A percentile compares a stretch with the other conserved stretches of the same genome.
Evolutionary conservation across 2,113 vertebrate genomes (phyloP).

Genomic region (Bostrychus sinensis): DNA sequence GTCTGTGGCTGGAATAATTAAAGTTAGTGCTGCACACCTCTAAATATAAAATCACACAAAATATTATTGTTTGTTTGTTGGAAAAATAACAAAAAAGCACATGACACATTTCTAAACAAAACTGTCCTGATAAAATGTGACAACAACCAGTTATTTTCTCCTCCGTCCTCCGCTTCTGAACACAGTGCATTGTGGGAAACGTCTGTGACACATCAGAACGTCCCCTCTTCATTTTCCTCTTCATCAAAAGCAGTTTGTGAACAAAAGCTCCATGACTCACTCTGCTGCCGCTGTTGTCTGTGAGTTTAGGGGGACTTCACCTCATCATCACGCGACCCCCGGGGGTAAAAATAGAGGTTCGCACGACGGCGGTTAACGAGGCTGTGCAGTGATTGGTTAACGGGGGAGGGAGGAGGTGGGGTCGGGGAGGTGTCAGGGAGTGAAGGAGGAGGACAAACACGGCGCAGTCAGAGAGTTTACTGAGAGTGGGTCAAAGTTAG

Average conservation of each 20-base stretch:
- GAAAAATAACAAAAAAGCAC: too few species aligned
- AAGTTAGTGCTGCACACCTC: too few species aligned
- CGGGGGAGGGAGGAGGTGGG: rapidly evolving
- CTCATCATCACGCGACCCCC: background rate
- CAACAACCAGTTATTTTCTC: too few species aligned
- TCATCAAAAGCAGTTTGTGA: background rate
- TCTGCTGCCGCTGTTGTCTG: background rate
- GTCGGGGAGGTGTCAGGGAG: background rate
- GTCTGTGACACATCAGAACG: background rate
- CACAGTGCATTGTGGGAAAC: background rate
- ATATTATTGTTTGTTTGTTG: too few species aligned
- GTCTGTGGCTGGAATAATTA: too few species aligned
- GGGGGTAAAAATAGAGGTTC: background rate
- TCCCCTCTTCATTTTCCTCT: background rate
- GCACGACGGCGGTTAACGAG: slow-evolving; percentile 32
- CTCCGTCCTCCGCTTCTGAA: background rate
- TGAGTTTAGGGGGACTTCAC: background rate
- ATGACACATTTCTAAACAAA: too few species aligned
- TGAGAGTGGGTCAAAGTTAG: too few species aligned
- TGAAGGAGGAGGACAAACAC: background rate
- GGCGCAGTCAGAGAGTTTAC: background rate
- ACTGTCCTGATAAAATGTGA: too few species aligned
- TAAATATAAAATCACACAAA: too few species aligned
- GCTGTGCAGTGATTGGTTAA: slow-evolving; percentile 12
- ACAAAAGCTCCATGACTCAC: background rate